Percentiles rank a stretch among this genome's conserved stretches.
These are phyloP conservation scores for Heloderma charlesbogerti DNA, from an alignment of 2,113 vertebrate genomes.

Conservation along the genomic window DNA sequence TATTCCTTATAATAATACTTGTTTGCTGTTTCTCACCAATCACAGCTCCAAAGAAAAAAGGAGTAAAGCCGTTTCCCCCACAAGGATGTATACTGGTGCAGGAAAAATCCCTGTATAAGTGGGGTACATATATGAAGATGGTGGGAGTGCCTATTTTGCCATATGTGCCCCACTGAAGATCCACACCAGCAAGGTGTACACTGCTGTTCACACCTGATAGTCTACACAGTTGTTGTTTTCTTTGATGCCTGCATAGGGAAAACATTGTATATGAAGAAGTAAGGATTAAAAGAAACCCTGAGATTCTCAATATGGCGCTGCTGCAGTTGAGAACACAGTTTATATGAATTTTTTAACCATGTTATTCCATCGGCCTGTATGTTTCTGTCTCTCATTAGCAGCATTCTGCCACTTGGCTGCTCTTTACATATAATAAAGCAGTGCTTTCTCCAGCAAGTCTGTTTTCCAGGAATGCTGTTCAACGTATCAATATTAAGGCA, in stretches of 20 bases:
- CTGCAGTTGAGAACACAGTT: background rate
- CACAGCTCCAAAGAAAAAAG: fast-evolving
- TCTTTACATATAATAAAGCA: background rate
- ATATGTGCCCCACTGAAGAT: background rate
- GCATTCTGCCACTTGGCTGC: background rate
- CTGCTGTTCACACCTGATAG: background rate
- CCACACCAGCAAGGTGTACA: background rate
- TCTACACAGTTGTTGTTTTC: background rate
- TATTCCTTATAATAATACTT: background rate
- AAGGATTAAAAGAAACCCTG: background rate
- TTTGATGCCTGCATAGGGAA: background rate
- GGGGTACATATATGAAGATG: background rate
- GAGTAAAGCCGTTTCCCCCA: background rate
- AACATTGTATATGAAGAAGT: background rate
- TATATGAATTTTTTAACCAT: background rate
- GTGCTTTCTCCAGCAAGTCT: background rate
- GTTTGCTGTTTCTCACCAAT: conserved; percentile 2
- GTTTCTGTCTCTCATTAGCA: background rate
- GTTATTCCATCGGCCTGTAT: background rate
- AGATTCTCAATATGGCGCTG: conserved; percentile 28
- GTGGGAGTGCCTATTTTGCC: background rate
- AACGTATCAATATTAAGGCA: fast-evolving
- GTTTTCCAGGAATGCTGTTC: background rate
- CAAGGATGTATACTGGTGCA: background rate
- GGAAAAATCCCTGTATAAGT: background rate